Evolutionary conservation across 64 coral and sea anemone species (phyloP).

Genomic region (Trachythela sp.): DNA sequence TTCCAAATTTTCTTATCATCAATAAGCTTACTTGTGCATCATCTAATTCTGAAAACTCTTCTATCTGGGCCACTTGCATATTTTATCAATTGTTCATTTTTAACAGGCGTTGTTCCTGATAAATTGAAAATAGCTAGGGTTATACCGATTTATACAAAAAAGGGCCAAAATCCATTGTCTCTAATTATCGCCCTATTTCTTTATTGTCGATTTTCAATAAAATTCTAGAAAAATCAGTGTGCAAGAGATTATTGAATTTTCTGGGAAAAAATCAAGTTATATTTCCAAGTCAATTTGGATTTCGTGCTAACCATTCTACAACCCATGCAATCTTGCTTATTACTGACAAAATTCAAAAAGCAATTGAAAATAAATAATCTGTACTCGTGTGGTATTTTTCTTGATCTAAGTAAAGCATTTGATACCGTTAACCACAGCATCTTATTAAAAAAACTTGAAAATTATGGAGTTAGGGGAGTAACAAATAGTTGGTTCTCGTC

Average conservation of each 20-base stretch:
- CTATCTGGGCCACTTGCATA: background rate
- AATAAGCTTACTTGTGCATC: too few relatives aligned
- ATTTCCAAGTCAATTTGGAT: background rate
- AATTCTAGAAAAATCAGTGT: background rate
- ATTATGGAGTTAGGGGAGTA: too few relatives aligned
- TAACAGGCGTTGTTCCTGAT: background rate
- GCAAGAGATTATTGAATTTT: background rate
- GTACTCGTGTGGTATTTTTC: background rate
- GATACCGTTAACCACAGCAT: background rate
- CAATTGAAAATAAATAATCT: background rate
- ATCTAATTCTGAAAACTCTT: background rate
- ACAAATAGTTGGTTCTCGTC: too few relatives aligned
- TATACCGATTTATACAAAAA: background rate
- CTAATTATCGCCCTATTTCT: slow-evolving; percentile 1
- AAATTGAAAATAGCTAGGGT: background rate
- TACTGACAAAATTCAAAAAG: background rate
- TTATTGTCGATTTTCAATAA: background rate
- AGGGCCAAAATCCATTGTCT: background rate
- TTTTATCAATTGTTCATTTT: background rate
- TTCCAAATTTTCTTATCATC: too few relatives aligned
- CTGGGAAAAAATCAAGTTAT: background rate
- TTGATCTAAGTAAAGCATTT: background rate
- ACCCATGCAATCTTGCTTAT: background rate
- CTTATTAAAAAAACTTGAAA: background rate
- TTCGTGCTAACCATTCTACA: background rate